A percentile compares a stretch with the other conserved stretches of the same genome.
These are phyloP conservation scores for Nowickia ferox DNA, from an alignment of 2,888 invertebrate species.

Conservation along the genomic window DNA sequence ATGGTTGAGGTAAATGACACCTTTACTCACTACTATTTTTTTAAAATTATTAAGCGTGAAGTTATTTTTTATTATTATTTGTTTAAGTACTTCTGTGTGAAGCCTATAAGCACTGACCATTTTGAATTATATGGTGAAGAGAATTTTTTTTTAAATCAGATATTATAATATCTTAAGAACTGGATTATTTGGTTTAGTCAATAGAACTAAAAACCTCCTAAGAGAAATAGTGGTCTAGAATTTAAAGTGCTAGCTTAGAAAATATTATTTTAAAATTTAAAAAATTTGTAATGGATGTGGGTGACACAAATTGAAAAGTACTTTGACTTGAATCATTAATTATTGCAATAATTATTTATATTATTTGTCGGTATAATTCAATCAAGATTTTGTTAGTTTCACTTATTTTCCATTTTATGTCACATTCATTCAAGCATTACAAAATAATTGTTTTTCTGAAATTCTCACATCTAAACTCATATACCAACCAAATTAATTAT, in stretches of 20 bases:
- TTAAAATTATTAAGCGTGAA: background rate
- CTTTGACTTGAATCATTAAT: background rate
- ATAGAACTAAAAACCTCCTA: background rate
- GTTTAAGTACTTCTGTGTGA: constrained; percentile 35
- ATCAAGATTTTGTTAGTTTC: constrained; percentile 39
- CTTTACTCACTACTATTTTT: background rate
- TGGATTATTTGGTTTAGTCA: background rate
- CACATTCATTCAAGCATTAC: constrained; percentile 55
- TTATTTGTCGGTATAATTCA: background rate
- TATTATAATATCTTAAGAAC: constrained; percentile 11
- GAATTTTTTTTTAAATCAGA: background rate
- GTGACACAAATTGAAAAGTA: background rate
- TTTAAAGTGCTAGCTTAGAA: too few relatives aligned
- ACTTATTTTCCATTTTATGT: constrained; percentile 17
- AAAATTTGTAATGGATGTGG: background rate
- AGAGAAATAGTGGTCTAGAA: background rate
- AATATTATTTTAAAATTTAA: too few relatives aligned
- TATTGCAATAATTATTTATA: background rate
- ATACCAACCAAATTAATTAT: constrained; percentile 15
- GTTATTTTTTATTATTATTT: background rate
- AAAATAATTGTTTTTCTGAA: background rate
- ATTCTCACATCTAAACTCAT: constrained; percentile 53
- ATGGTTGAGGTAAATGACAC: constrained; percentile 18
- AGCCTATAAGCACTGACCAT: constrained; percentile 21
- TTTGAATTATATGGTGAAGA: constrained; percentile 11